Percentiles rank a stretch among this genome's conserved stretches.
phyloP scores from a whole-genome alignment of 2,797 vertebrate species.

The Myiothlypis coronata region DNA sequence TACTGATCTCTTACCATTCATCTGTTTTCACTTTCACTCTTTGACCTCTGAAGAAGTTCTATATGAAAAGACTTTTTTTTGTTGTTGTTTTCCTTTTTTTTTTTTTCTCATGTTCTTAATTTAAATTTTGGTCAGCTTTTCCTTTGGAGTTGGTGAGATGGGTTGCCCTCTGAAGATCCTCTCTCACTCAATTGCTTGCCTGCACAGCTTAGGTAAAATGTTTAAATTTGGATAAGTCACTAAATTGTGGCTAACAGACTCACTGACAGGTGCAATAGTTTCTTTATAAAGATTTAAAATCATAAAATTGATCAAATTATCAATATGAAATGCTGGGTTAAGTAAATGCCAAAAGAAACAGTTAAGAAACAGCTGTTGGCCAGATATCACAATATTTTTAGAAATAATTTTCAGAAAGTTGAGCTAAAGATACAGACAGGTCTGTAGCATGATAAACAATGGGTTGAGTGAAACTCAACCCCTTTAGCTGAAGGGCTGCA shows the following conservation, averaged over 20 bases:
- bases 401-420: background rate
- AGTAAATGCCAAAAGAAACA: background rate
- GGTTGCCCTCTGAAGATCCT: background rate
- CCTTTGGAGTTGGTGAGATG: background rate
- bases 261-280: background rate
- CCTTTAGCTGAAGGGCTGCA: background rate
- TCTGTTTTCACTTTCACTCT: background rate
- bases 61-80: background rate
- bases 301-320: background rate
- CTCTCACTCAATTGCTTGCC: background rate
- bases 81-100: background rate
- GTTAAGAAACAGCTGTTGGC: background rate
- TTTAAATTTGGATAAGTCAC: background rate
- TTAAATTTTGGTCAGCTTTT: background rate
- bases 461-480: background rate
- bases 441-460: background rate
- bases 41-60: background rate
- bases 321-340: background rate
- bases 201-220: background rate
- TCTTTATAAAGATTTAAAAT: background rate
- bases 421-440: background rate
- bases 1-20: background rate
- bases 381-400: background rate
- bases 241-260: background rate
- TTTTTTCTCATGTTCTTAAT: background rate